Percentiles rank a stretch among this genome's conserved stretches.
Conservation (phyloP, 2,888 invertebrate genomes). For the Platypus cylindrus region DNA sequence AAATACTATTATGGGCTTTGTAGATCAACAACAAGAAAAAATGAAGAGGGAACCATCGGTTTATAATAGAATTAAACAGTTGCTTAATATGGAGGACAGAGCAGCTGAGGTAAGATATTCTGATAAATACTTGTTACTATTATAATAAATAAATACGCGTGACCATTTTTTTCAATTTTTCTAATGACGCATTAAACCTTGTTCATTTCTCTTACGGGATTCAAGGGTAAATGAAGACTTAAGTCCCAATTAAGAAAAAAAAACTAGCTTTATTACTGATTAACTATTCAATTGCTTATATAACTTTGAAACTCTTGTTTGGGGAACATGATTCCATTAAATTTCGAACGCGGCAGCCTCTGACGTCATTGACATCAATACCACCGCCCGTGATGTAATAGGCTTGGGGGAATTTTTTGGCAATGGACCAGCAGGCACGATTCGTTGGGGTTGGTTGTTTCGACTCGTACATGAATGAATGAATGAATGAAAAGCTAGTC, state of each 20-base stretch:
- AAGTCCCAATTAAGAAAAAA: no score
- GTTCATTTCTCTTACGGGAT: no score
- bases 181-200: no score
- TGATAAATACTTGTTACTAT: no score
- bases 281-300: no score
- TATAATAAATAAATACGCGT: no score
- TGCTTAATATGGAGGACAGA: conserved; percentile 42
- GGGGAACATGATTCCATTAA: no score
- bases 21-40: conserved; percentile 26
- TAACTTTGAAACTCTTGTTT: no score
- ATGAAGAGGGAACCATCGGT: conserved; percentile 36
- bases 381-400: conserved; percentile 13
- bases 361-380: conserved; percentile 12
- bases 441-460: conserved; percentile 1
- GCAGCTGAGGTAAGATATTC: conserved; percentile 46
- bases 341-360: no score
- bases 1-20: conserved; percentile 40
- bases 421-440: conserved; percentile 7
- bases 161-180: no score
- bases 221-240: no score
- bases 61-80: conserved; percentile 44
- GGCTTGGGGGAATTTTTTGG: conserved; percentile 13
- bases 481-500: conserved; percentile 3
- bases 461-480: conserved; percentile 17
- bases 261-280: no score